phyloP scores from a whole-genome alignment of 2,888 invertebrate genomes.

The Zaprionus bogoriensis region DNA sequence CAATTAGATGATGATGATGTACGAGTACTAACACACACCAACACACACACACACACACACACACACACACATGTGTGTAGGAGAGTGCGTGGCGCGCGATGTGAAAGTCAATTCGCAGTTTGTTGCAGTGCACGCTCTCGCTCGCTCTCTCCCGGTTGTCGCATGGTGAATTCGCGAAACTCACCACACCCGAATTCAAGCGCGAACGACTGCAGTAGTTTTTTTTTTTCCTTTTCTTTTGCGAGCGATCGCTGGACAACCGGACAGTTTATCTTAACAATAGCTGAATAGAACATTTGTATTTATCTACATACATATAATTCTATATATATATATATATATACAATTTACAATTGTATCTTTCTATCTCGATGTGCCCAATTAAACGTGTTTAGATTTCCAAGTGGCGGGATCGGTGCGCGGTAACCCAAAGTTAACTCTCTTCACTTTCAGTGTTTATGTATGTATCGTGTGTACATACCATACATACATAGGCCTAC shows the following conservation, averaged over 20 bases:
- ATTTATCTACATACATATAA: not conserved
- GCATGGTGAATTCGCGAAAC: too few species aligned
- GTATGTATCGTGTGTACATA: too few species aligned
- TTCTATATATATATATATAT: constrained; percentile 7
- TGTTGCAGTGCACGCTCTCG: too few species aligned
- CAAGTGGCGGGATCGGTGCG: constrained; percentile 52
- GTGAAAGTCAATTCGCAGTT: not conserved
- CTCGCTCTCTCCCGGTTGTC: not conserved
- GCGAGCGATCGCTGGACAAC: too few species aligned
- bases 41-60: not conserved
- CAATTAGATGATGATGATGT: too few species aligned
- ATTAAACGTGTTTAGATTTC: constrained; percentile 52
- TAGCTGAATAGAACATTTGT: not conserved
- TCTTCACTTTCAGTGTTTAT: constrained; percentile 55
- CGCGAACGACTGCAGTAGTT: too few species aligned
- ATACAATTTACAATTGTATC: too few species aligned
- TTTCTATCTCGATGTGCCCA: constrained; percentile 62
- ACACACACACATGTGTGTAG: not conserved
- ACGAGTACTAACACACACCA: constrained; percentile 3
- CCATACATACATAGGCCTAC: not conserved
- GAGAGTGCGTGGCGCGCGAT: too few species aligned
- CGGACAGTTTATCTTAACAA: not conserved
- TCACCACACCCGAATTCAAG: too few species aligned
- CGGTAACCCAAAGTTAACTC: constrained; percentile 78
- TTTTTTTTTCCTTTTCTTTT: too few species aligned